Evolutionary conservation across 2,888 invertebrate species (phyloP), one percentile per base, ranked within the genome.

Genomic region (Diploptera punctata): DNA sequence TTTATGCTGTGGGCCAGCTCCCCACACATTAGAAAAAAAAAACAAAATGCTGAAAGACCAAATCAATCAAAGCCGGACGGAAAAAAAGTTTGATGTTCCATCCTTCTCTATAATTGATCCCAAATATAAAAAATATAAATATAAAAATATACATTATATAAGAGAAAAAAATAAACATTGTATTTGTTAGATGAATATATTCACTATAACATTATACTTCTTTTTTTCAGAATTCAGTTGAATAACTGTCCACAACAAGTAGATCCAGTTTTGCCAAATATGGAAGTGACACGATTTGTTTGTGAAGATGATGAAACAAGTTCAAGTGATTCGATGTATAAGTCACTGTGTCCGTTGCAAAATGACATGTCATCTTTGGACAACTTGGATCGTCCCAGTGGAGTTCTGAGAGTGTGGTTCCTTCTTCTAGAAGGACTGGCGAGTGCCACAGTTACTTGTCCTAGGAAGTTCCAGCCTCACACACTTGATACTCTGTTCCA

Each of bases 321-420:
- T 78, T 87, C 89, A 67, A 86, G 87, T 43, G 88, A 91, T 76
- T 89, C 90, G 73, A 88, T 89, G 0, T 91, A 90, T 77, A 87
- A 87, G 76, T 84, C 88, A 62, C 79, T 91, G 71, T 86, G 87
- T 1, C 87, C 88, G 38, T 85, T 85, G 76, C 81, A 82, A 61
- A 82, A 85, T 9, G 85, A 84, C 77, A 86, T 84, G 75, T 86
- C 86, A 67, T 88, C 89, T 24, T 81, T 92, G 38, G 83, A 88
- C 54, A 87, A 88, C 78, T 87, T 94, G 82, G 95, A 94, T 80
- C 91, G 90, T 77, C 89, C 90, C 0, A 93, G 92, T 80, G 95
- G 91, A 67, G 92, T 97, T 71, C 86, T 97, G 0, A 93, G 95
- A 81, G 94, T 97, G 1, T 94, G 96, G 94, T 95, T 94, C 80